These are phyloP conservation scores for Volucella inanis DNA, from an alignment of 2,888 invertebrate species.

Conservation along the genomic window DNA sequence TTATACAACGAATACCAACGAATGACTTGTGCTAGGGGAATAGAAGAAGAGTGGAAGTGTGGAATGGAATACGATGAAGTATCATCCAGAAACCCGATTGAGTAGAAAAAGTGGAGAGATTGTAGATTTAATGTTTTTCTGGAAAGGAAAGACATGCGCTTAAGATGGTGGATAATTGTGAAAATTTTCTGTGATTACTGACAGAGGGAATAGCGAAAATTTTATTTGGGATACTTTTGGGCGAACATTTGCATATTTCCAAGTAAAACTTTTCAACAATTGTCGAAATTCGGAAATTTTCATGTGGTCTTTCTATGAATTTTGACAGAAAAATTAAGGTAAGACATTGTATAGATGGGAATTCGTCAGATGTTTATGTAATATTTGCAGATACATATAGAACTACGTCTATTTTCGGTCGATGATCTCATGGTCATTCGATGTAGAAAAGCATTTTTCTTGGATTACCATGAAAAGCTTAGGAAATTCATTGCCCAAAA, in stretches of 20 bases:
- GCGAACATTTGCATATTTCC: neutral
- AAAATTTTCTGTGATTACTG: slow-evolving; percentile 1
- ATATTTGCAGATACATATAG: too few species aligned
- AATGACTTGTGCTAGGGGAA: slow-evolving; percentile 1
- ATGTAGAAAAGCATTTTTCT: too few species aligned
- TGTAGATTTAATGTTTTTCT: neutral
- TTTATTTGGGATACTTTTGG: neutral
- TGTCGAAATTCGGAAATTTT: neutral
- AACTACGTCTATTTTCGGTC: too few species aligned
- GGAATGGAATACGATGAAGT: neutral
- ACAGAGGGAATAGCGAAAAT: neutral
- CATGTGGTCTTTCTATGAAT: neutral
- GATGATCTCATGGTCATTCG: too few species aligned
- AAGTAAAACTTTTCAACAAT: neutral
- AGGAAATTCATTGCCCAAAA: too few species aligned
- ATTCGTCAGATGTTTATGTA: too few species aligned
- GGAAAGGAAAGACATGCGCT: slow-evolving; percentile 51
- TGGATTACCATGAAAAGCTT: too few species aligned
- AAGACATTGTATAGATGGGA: too few species aligned
- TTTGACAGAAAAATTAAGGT: too few species aligned
- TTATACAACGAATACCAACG: neutral
- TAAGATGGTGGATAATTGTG: slow-evolving; percentile 19
- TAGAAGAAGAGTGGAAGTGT: neutral
- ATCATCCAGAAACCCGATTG: neutral
- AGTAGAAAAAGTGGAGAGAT: slow-evolving; percentile 45